Conservation (phyloP, 2,888 invertebrate species). For the Pinctada fucata region DNA sequence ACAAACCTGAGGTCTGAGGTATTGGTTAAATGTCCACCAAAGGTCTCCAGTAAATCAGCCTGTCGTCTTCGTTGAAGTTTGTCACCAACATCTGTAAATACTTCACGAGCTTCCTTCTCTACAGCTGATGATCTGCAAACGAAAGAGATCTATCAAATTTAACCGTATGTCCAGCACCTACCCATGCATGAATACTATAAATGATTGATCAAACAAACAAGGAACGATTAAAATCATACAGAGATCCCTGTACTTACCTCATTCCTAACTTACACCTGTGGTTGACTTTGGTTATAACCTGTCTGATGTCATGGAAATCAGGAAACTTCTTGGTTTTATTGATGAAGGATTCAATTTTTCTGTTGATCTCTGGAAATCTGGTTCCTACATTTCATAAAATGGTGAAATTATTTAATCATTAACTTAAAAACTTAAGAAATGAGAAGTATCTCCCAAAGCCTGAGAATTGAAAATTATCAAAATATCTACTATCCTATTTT, state of each 20-base stretch:
- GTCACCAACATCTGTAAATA: conserved; percentile 83
- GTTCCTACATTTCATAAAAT: conserved; percentile 74
- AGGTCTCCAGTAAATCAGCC: conserved; percentile 79
- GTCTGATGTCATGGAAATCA: conserved; percentile 77
- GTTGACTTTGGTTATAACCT: conserved; percentile 74
- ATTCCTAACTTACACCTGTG: conserved; percentile 67
- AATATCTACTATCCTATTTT: too few relatives aligned
- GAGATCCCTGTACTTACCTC: conserved; percentile 52
- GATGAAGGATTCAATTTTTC: conserved; percentile 75
- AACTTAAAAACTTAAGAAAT: too few relatives aligned
- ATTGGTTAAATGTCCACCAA: conserved; percentile 37
- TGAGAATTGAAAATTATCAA: too few relatives aligned
- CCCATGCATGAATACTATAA: neutral
- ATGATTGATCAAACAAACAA: neutral
- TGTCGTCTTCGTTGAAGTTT: conserved; percentile 83
- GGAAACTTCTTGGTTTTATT: conserved; percentile 78
- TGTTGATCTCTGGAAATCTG: conserved; percentile 79
- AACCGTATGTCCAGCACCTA: neutral
- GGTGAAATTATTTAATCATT: too few relatives aligned
- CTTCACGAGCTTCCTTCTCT: conserved; percentile 80
- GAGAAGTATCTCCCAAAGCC: too few relatives aligned
- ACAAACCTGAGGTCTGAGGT: neutral
- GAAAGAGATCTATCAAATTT: neutral
- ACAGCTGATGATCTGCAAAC: conserved; percentile 55
- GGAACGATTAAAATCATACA: neutral